Percentiles rank a stretch among this genome's conserved stretches.
These are phyloP conservation scores for Chloroclysta siterata DNA, from an alignment of 2,888 invertebrate genomes.

Conservation along the genomic window DNA sequence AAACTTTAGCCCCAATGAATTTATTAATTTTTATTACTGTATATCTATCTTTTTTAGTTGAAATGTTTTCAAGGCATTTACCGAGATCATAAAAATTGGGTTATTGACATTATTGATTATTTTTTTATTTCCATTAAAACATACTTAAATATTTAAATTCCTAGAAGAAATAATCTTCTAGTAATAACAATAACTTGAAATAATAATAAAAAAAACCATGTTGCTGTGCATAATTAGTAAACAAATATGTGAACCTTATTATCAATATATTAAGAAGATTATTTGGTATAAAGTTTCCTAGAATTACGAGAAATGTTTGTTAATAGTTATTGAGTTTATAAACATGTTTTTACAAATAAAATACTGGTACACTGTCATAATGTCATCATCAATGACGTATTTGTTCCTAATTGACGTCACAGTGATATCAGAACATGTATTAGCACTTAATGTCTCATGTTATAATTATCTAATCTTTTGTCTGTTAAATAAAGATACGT, in stretches of 20 bases:
- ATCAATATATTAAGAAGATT: too few relatives aligned
- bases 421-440: neutral
- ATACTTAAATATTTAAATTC: too few relatives aligned
- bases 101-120: constrained; percentile 6
- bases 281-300: constrained; percentile 1
- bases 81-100: constrained; percentile 1
- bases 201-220: neutral
- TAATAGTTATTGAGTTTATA: constrained; percentile 8
- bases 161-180: too few relatives aligned
- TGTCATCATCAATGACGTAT: neutral
- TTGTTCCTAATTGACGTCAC: constrained; percentile 12
- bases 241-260: neutral
- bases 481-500: neutral
- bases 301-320: constrained; percentile 6
- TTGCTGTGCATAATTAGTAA: constrained; percentile 1
- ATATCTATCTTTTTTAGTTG: too few relatives aligned
- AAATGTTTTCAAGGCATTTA: neutral
- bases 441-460: neutral
- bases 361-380: constrained; percentile 12
- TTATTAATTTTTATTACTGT: constrained; percentile 7
- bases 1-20: neutral
- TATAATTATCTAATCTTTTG: too few relatives aligned
- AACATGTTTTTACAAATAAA: constrained; percentile 17
- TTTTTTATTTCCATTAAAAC: neutral
- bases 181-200: too few relatives aligned